A percentile compares a stretch with the other conserved stretches of the same genome.
Conservation (phyloP, 2,113 vertebrate genomes). For the Clarias gariepinus region DNA sequence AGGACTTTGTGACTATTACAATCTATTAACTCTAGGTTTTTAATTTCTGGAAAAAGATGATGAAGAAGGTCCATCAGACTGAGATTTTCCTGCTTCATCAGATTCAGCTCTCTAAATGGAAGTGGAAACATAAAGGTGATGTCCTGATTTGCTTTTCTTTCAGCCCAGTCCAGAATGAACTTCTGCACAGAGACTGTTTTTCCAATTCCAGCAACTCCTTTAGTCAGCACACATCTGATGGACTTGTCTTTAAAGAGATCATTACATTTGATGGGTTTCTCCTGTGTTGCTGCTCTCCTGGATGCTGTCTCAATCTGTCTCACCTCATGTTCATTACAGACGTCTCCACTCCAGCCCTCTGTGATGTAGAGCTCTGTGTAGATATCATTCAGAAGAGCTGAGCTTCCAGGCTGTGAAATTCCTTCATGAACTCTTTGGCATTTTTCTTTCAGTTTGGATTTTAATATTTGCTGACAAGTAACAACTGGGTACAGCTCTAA, state of each 20-base stretch:
- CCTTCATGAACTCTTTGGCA: constrained; percentile 2
- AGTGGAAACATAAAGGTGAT: too few species aligned
- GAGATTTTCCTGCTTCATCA: too few species aligned
- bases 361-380: constrained; percentile 57
- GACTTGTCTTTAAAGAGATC: too few species aligned
- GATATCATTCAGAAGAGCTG: constrained; percentile 41
- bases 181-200: too few species aligned
- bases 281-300: background rate
- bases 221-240: too few species aligned
- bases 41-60: too few species aligned
- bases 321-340: constrained; percentile 2
- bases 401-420: background rate
- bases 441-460: background rate
- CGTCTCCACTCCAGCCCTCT: constrained; percentile 21
- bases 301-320: background rate
- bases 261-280: background rate
- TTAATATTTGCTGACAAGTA: background rate
- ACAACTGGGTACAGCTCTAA: too few species aligned
- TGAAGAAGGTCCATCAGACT: too few species aligned
- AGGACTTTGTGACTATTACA: too few species aligned
- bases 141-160: background rate
- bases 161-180: background rate
- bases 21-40: too few species aligned
- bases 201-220: too few species aligned
- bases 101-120: too few species aligned